phyloP scores from a whole-genome alignment of 2,888 invertebrate genomes.

The Hydrotaea cyrtoneurina region DNA sequence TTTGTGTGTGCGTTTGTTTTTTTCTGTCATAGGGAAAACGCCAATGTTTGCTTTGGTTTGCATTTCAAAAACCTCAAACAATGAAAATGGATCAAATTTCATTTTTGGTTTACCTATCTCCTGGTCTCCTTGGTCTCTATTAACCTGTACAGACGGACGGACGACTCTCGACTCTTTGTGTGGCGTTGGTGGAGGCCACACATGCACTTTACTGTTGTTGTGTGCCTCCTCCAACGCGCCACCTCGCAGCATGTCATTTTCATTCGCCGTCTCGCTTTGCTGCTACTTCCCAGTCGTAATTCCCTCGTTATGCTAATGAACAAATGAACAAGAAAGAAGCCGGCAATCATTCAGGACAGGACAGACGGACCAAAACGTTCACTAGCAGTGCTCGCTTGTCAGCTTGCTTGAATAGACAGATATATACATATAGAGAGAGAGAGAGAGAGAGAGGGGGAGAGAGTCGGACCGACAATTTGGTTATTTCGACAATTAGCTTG shows the following conservation, averaged over 20 bases:
- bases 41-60: conserved; percentile 15
- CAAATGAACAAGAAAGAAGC: background rate
- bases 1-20: no score
- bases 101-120: background rate
- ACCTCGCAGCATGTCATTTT: no score
- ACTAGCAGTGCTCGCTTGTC: background rate
- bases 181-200: background rate
- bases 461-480: conserved; percentile 40
- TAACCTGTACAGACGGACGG: conserved; percentile 7
- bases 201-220: background rate
- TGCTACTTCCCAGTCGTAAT: background rate
- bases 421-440: no score
- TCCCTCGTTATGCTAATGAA: conserved; percentile 1
- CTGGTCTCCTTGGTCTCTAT: background rate
- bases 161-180: background rate
- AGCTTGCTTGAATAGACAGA: no score
- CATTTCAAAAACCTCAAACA: conserved; percentile 30
- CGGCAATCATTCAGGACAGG: background rate
- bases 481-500: conserved; percentile 60
- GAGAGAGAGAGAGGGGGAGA: background rate
- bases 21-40: conserved; percentile 18
- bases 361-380: background rate
- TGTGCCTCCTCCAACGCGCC: background rate
- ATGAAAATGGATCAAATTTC: conserved; percentile 27
- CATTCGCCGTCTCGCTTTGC: background rate